These are phyloP conservation scores for Catharus bicknelli DNA, from an alignment of 2,113 vertebrate species.

Conservation along the genomic window DNA sequence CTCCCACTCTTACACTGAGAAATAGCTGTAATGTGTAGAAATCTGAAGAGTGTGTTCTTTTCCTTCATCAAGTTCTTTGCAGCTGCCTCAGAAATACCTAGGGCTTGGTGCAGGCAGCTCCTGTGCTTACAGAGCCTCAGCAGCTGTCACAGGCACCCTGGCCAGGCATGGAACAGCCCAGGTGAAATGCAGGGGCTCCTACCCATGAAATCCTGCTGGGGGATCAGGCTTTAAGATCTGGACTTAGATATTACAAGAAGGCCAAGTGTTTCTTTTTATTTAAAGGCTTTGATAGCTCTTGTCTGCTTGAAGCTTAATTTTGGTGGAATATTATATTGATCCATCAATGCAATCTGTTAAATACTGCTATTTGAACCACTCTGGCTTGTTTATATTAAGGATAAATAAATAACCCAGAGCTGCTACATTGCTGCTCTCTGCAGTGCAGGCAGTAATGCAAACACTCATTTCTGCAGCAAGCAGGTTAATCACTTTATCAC, in stretches of 20 bases:
- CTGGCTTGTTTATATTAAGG: neutral
- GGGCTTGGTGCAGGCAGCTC: neutral
- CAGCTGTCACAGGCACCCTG: neutral
- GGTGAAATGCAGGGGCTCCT: neutral
- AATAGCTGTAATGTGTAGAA: neutral
- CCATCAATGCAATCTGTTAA: neutral
- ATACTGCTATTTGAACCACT: neutral
- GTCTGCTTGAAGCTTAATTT: neutral
- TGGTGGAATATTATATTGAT: neutral
- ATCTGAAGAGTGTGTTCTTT: neutral
- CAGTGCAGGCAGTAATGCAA: neutral
- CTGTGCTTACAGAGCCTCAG: neutral
- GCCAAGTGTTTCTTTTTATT: neutral
- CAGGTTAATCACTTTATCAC: neutral
- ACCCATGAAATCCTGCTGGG: neutral
- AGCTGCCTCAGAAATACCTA: neutral
- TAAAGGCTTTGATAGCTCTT: neutral
- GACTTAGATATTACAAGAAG: neutral
- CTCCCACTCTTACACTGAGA: neutral
- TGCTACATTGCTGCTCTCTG: conserved; percentile 4
- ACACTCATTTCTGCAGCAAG: neutral
- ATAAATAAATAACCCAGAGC: conserved; percentile 10
- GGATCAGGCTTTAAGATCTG: neutral
- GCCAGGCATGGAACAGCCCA: neutral
- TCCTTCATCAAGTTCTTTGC: neutral